phyloP scores from a whole-genome alignment of 37 sponge, comb jelly and placozoan genomes.

The Lycopodina hypogea region DNA sequence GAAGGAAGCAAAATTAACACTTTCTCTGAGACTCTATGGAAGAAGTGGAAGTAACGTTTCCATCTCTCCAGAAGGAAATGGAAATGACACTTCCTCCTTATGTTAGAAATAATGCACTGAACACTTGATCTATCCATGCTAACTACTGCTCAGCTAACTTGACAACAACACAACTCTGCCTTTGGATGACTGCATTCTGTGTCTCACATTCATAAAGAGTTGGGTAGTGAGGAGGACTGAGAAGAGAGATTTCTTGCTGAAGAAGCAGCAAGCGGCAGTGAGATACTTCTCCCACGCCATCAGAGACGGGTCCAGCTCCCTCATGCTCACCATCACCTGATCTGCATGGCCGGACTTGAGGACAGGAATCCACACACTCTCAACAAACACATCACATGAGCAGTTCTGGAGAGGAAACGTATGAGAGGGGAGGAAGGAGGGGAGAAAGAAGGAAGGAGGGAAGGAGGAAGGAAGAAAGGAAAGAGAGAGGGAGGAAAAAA shows the following conservation, averaged over 20 bases:
- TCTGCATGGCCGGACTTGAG: conserved; percentile 60
- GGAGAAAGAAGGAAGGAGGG: not conserved
- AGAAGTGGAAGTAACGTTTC: too few relatives aligned
- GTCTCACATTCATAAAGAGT: conserved; percentile 77
- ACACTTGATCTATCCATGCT: too few relatives aligned
- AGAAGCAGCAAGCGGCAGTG: conserved; percentile 61
- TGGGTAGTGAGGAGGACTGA: conserved; percentile 73
- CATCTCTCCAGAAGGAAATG: too few relatives aligned
- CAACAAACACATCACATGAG: conserved; percentile 74
- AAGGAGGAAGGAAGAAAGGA: too few relatives aligned
- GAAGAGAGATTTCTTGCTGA: conserved; percentile 45
- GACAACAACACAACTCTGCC: too few relatives aligned
- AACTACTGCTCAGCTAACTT: too few relatives aligned
- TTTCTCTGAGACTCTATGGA: too few relatives aligned
- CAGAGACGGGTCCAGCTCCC: conserved; percentile 52
- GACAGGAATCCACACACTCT: conserved; percentile 72
- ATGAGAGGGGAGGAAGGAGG: not conserved
- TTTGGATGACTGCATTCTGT: too few relatives aligned
- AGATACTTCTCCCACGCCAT: conserved; percentile 73
- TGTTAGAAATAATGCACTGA: too few relatives aligned
- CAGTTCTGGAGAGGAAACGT: conserved; percentile 44
- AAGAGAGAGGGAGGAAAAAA: not conserved
- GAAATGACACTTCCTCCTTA: too few relatives aligned
- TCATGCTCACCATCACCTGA: conserved; percentile 51
- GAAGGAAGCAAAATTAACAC: too few relatives aligned